Evolutionary conservation across 2,888 invertebrate species (phyloP), one percentile per base, ranked within the genome.

Genomic region (Toxonevra muliebris): DNA sequence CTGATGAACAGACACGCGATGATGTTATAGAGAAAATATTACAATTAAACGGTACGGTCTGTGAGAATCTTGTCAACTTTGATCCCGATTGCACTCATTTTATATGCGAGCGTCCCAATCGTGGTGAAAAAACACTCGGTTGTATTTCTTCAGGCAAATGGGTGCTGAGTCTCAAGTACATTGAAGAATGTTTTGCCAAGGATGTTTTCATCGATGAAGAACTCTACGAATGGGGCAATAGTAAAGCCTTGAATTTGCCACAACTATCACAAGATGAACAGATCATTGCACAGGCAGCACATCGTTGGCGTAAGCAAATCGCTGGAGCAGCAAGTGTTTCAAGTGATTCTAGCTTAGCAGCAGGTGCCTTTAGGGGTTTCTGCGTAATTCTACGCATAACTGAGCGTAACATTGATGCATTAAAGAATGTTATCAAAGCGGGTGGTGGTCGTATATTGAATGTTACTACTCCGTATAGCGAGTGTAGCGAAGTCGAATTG

Each of bases 81-180:
- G 91, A 94, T 79, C 84, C 87, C 0, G 83, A 84, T 0, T 89
- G 90, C 61, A 93, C 94, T 0, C 96, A 96, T 81, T 85, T 96
- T 20, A 86, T 97, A 42, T 92, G 93, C 74, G 87, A 90, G 55
- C 90, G 90, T 77, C 90, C 92, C 0, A 88, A 89, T 10, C 89
- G 95, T 68, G 96, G 94, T 80, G 97, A 97, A 87, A 96, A 96
- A 86, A 90, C 93, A 86, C 86, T 97, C 40, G 91, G 93, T 0
- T 91, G 92, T 68, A 90, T 97, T 69, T 96, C 97, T 0, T 89
- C 93, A 0, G 97, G 97, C 17, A 91, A 93, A 76, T 97, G 96
- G 96, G 89, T 97, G 12, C 84, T 97, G n/a, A 93, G 94, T 76
- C 88, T 90, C 1, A 89, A 90, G 0, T 97, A 95, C 78, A 85